These are phyloP conservation scores for Kryphioiulus occultus DNA, from an alignment of 2,888 invertebrate species.

Conservation along the genomic window DNA sequence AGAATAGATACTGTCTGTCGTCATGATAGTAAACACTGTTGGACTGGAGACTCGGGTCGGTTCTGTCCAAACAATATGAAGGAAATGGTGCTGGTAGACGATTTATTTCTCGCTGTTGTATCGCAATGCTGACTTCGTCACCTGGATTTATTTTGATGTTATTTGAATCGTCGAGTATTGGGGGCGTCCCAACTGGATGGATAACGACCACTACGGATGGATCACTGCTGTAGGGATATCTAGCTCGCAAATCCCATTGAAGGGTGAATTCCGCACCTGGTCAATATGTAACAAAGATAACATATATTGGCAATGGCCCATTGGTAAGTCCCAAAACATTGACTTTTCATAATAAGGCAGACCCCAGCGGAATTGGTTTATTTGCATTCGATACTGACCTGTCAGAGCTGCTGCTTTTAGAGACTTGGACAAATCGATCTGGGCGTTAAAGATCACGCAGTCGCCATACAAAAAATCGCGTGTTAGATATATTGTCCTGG, in stretches of 20 bases:
- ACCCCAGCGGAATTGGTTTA: not conserved
- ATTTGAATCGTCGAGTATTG: slow-evolving; percentile 51
- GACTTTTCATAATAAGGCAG: not conserved
- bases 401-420: slow-evolving; percentile 49
- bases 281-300: not conserved
- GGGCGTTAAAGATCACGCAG: slow-evolving; percentile 50
- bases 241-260: slow-evolving; percentile 42
- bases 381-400: slow-evolving; percentile 39
- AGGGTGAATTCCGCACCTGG: slow-evolving; percentile 49
- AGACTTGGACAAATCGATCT: slow-evolving; percentile 46
- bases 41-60: slow-evolving; percentile 13
- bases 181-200: slow-evolving; percentile 50
- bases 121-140: slow-evolving; percentile 50
- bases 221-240: slow-evolving; percentile 49
- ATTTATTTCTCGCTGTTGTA: slow-evolving; percentile 50
- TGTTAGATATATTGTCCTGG: slow-evolving; percentile 43
- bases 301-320: not conserved
- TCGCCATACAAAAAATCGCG: slow-evolving; percentile 49
- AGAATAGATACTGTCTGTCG: slow-evolving; percentile 47
- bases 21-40: slow-evolving; percentile 51
- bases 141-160: slow-evolving; percentile 50
- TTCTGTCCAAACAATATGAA: slow-evolving; percentile 47
- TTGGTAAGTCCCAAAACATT: not conserved
- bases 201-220: slow-evolving; percentile 47
- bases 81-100: slow-evolving; percentile 50